These are phyloP conservation scores for Petrocephalus schoutedeni DNA, from an alignment of 2,797 vertebrate genomes.

Conservation along the genomic window DNA sequence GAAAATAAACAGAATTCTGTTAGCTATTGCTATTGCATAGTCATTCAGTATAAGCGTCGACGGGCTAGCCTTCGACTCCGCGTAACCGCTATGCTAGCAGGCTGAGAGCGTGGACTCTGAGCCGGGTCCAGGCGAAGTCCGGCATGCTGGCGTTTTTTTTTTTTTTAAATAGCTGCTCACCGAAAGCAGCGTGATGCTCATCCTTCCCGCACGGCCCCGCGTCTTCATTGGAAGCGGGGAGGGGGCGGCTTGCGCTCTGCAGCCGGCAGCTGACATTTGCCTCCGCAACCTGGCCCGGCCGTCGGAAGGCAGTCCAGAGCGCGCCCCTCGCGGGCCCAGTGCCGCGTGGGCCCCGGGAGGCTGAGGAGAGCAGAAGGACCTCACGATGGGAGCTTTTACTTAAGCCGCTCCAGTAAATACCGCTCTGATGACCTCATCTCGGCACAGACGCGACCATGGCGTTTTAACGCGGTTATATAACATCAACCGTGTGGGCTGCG, in stretches of 20 bases:
- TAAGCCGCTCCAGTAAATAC: constrained; percentile 14
- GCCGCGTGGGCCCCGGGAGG: background rate
- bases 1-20: background rate
- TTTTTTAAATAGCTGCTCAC: constrained; percentile 48
- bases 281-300: constrained; percentile 27
- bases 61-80: background rate
- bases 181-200: constrained; percentile 30
- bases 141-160: constrained; percentile 41
- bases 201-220: constrained; percentile 20
- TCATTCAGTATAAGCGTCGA: background rate
- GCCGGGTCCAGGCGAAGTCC: constrained; percentile 36
- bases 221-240: constrained; percentile 14
- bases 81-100: background rate
- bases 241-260: background rate
- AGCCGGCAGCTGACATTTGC: constrained; percentile 35
- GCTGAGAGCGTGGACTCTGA: constrained; percentile 33
- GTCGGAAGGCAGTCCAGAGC: constrained; percentile 23
- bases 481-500: background rate
- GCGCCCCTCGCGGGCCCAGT: background rate
- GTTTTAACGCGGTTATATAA: background rate
- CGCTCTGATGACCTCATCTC: constrained; percentile 40
- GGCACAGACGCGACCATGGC: constrained; percentile 16
- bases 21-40: background rate
- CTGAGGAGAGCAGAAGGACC: background rate
- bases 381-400: background rate